phyloP scores from a whole-genome alignment of 2,888 invertebrate species.

The Prenolepis imparis region DNA sequence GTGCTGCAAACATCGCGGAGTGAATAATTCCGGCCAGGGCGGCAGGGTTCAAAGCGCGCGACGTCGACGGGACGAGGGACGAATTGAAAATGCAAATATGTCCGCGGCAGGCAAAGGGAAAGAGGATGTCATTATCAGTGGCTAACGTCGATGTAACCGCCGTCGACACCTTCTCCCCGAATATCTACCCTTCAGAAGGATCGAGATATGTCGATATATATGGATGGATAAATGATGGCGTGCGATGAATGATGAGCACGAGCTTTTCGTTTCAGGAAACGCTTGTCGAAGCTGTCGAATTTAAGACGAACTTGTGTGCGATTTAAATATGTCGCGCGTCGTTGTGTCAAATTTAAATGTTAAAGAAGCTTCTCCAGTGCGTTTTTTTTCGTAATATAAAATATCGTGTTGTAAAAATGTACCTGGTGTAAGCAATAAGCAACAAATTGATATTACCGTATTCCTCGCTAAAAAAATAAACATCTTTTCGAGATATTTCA shows the following conservation, averaged over 20 bases:
- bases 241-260: conserved; percentile 56
- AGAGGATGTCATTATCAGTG: background rate
- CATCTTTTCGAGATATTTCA: background rate
- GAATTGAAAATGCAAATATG: conserved; percentile 51
- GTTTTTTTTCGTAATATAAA: background rate
- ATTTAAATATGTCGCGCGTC: conserved; percentile 1
- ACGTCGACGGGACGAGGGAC: conserved; percentile 16
- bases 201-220: background rate
- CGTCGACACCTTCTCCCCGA: conserved; percentile 14
- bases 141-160: conserved; percentile 9
- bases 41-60: conserved; percentile 17
- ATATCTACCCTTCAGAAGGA: background rate
- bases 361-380: background rate
- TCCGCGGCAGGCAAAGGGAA: background rate
- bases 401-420: background rate
- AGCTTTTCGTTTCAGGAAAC: conserved; percentile 41
- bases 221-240: conserved; percentile 53
- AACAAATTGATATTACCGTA: background rate
- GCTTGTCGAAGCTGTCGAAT: conserved; percentile 34
- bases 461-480: background rate
- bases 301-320: conserved; percentile 17
- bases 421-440: background rate
- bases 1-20: conserved; percentile 12
- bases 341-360: background rate
- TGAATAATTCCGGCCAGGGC: conserved; percentile 18